Evolutionary conservation across 2,113 vertebrate species (phyloP), one percentile per base, ranked within the genome.

Genomic region (Sus scrofa): DNA sequence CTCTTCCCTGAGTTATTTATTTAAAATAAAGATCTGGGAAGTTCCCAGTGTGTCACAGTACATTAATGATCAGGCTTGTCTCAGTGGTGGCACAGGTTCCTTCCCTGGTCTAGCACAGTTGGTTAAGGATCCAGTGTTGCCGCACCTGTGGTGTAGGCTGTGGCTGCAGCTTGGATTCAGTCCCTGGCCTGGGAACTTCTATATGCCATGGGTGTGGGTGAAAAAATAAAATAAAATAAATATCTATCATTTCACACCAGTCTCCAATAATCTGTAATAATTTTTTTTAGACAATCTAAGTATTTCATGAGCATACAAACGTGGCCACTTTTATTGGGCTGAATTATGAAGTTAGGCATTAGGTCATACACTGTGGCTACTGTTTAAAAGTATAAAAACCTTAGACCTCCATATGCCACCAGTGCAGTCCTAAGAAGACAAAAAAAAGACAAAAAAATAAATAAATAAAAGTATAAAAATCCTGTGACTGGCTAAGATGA

Each of bases 251-350:
- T 92, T 77, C 73, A 65, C 26, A 54, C 19, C 34, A 86, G 70
- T 24, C 20, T 81, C 34, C 14, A 90, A n/a, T 70, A 30, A 34
- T 65, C 19, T 30, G 1, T 67, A 78, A 95, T 89, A 67, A 58
- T 92, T 83, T 83, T 82, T 82, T 96, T 92, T 22, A 54, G 84
- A 11, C 70, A 71, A 70, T 3, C 83, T 37, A 22, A 60, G 44
- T 62, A 39, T 96, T 97, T 95, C 52, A 77, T 67, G 44, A 27
- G 81, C 81, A 89, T 88, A 81, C 13, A 87, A 71, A 93, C 1
- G 81, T 10, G 56, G 44, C 56, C 62, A 77, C 18, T 32, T 81
- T 54, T 5, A 2, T 54, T 22, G 37, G 50, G 30, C 19, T 96
- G 68, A 91, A 56, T 68, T 96, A 89, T 44, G 24, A 71, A 81